These are phyloP conservation scores for Coptodon rendalli DNA, from an alignment of 2,113 vertebrate genomes.

Conservation along the genomic window DNA sequence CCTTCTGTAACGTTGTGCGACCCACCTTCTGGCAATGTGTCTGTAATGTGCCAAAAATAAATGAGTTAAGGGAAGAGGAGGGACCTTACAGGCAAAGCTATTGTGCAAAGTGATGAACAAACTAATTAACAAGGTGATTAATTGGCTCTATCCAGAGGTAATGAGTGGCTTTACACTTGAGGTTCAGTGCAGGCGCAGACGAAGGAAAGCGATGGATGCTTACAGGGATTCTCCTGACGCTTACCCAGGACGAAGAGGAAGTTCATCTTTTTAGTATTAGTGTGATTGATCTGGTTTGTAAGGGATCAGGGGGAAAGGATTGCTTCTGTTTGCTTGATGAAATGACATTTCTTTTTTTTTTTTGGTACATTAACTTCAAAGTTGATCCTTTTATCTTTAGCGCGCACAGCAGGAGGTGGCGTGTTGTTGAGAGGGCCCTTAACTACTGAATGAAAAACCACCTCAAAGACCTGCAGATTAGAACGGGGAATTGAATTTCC, in stretches of 20 bases:
- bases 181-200: neutral
- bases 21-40: neutral
- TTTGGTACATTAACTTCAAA: slow-evolving; percentile 12
- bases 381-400: slow-evolving; percentile 10
- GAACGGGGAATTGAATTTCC: slow-evolving; percentile 1
- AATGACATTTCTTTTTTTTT: slow-evolving; percentile 5
- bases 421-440: neutral
- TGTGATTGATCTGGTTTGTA: neutral
- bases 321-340: neutral
- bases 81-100: neutral
- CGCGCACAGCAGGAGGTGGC: neutral
- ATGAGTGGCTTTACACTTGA: neutral
- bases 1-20: neutral
- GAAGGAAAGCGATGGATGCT: neutral
- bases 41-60: neutral
- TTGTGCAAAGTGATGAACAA: slow-evolving; percentile 24
- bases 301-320: neutral
- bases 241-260: neutral
- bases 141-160: neutral
- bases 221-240: neutral
- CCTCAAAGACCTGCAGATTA: slow-evolving; percentile 23
- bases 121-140: slow-evolving; percentile 25
- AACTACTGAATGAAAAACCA: slow-evolving; percentile 17
- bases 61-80: neutral
- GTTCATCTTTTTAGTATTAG: neutral